A percentile compares a stretch with the other conserved stretches of the same genome.
These are phyloP conservation scores for Megaceryle alcyon DNA, from an alignment of 2,797 vertebrate genomes.

Conservation along the genomic window DNA sequence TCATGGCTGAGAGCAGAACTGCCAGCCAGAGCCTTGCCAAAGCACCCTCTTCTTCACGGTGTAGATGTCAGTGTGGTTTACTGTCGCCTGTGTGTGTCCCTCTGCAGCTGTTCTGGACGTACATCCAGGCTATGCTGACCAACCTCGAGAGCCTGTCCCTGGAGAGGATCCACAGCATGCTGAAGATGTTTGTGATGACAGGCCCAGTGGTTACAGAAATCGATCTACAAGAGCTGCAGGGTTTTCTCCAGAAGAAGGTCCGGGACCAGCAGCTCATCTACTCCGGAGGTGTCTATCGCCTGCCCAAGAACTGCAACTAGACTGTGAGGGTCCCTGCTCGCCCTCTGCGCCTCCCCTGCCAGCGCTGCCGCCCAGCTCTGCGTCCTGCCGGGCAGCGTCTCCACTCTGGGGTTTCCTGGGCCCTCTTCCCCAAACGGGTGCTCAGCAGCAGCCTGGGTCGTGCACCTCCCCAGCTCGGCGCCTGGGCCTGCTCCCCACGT, in stretches of 20 bases:
- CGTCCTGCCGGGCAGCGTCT: background rate
- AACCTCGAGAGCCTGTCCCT: conserved; percentile 96
- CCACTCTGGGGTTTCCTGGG: background rate
- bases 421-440: background rate
- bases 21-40: background rate
- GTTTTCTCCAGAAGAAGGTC: conserved; percentile 95
- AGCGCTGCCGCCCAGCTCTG: background rate
- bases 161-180: conserved; percentile 97
- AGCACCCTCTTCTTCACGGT: background rate
- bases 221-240: conserved; percentile 93
- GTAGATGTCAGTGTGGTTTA: background rate
- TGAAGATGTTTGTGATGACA: conserved; percentile 95
- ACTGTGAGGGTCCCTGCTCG: background rate
- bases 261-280: conserved; percentile 91
- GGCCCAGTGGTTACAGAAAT: conserved; percentile 94
- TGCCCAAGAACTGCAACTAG: conserved; percentile 86
- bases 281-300: conserved; percentile 89
- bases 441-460: background rate
- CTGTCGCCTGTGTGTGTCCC: background rate
- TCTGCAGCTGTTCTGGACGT: conserved; percentile 94
- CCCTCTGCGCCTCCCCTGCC: background rate
- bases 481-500: background rate
- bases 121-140: conserved; percentile 98
- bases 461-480: background rate
- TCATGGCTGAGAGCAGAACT: background rate